Conservation (phyloP, 2,113 vertebrate species). For the Alligator mississippiensis region DNA sequence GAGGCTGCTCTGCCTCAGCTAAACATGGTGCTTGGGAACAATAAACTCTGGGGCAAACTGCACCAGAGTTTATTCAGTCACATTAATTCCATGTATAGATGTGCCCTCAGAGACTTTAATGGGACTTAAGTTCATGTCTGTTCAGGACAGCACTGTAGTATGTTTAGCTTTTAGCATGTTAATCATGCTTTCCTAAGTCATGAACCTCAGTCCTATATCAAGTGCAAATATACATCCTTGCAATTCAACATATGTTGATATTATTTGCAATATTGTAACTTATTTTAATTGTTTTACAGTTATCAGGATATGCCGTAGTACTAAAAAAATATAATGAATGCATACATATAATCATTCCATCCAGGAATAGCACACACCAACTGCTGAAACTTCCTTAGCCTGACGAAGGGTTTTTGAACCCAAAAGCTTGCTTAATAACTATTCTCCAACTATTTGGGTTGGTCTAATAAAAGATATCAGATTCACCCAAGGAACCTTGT, state of each 20-base stretch:
- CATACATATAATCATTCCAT: not conserved
- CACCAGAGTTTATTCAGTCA: too few species aligned
- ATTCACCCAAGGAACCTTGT: too few species aligned
- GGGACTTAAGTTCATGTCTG: conserved; percentile 41
- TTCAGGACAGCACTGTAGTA: conserved; percentile 47
- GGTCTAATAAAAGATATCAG: too few species aligned
- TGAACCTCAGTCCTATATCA: not conserved
- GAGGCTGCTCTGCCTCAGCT: too few species aligned
- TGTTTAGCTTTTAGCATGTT: conserved; percentile 63
- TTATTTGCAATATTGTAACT: not conserved
- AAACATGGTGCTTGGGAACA: too few species aligned
- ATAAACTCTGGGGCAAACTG: too few species aligned
- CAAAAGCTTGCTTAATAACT: too few species aligned
- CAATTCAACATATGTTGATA: not conserved
- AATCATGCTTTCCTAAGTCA: conserved; percentile 16
- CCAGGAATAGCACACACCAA: too few species aligned
- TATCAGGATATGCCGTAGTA: not conserved
- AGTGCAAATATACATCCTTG: not conserved
- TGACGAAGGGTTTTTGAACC: too few species aligned
- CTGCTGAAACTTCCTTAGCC: too few species aligned
- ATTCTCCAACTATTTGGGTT: too few species aligned
- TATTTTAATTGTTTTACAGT: not conserved
- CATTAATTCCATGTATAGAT: not conserved
- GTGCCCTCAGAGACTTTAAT: conserved; percentile 43
- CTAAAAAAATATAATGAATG: not conserved